Evolutionary conservation across 2,888 invertebrate genomes (phyloP).

Genomic region (Clivina fossor): DNA sequence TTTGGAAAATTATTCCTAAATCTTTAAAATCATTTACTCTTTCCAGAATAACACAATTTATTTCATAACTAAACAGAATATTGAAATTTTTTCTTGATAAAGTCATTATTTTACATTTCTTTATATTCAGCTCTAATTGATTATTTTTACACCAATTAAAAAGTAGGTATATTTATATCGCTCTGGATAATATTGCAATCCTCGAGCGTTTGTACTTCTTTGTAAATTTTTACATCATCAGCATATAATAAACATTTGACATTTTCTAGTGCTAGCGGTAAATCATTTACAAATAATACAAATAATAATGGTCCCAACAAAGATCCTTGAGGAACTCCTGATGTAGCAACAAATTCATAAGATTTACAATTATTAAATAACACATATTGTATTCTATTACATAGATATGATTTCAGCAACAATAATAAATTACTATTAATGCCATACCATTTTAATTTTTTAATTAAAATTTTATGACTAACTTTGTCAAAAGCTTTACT

Average conservation of each 20-base stretch:
- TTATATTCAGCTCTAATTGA: background rate
- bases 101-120: conserved; percentile 3
- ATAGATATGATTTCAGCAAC: conserved; percentile 1
- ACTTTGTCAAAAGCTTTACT: conserved; percentile 12
- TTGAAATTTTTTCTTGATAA: background rate
- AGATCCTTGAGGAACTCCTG: conserved; percentile 6
- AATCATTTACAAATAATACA: conserved; percentile 20
- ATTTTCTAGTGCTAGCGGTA: background rate
- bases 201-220: too few species aligned
- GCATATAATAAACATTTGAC: conserved; percentile 9
- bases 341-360: background rate
- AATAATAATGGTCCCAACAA: conserved; percentile 4
- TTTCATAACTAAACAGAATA: background rate
- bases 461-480: conserved; percentile 1
- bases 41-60: background rate
- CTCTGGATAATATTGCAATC: background rate
- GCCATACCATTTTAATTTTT: conserved; percentile 2
- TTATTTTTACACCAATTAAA: background rate
- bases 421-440: background rate
- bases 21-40: background rate
- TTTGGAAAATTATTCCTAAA: background rate
- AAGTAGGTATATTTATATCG: conserved; percentile 4
- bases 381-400: background rate
- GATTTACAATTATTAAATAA: background rate
- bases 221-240: conserved; percentile 22